A percentile compares a stretch with the other conserved stretches of the same genome.
phyloP scores from a whole-genome alignment of 2,113 vertebrate species.

The Odocoileus virginianus region DNA sequence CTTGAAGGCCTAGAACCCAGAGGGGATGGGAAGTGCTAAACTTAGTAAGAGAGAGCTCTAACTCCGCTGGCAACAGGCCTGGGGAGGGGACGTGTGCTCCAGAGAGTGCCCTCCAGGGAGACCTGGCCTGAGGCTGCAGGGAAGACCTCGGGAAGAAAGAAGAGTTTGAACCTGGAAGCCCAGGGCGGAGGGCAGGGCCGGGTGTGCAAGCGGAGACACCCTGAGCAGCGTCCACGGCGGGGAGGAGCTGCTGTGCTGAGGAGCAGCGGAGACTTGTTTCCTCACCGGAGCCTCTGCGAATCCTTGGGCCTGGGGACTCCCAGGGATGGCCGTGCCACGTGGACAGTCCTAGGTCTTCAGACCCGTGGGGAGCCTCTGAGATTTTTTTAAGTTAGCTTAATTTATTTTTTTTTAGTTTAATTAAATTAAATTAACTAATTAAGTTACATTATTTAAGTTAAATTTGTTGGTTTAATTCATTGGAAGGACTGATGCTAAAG shows the following conservation, averaged over 20 bases:
- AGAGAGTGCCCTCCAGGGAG: neutral
- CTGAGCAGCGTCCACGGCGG: rapidly evolving
- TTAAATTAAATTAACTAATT: neutral
- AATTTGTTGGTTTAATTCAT: neutral
- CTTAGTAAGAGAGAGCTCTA: neutral
- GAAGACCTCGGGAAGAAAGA: neutral
- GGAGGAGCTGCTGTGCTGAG: neutral
- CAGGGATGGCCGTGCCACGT: neutral
- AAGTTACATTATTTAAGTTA: neutral
- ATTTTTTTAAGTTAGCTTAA: neutral
- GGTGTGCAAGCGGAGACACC: neutral
- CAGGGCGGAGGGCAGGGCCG: no score
- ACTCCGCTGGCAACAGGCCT: rapidly evolving
- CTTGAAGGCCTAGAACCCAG: neutral
- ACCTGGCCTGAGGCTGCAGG: neutral
- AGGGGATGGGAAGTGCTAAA: neutral
- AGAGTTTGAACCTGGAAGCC: neutral
- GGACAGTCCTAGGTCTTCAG: neutral
- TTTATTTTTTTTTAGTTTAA: neutral
- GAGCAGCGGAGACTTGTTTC: no score
- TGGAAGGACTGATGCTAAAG: neutral
- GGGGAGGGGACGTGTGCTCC: neutral
- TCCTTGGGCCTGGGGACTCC: neutral
- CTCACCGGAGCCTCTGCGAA: no score
- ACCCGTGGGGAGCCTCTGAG: neutral